Conservation (phyloP, 2,888 invertebrate genomes). For the Neuroscelio doddi region DNA sequence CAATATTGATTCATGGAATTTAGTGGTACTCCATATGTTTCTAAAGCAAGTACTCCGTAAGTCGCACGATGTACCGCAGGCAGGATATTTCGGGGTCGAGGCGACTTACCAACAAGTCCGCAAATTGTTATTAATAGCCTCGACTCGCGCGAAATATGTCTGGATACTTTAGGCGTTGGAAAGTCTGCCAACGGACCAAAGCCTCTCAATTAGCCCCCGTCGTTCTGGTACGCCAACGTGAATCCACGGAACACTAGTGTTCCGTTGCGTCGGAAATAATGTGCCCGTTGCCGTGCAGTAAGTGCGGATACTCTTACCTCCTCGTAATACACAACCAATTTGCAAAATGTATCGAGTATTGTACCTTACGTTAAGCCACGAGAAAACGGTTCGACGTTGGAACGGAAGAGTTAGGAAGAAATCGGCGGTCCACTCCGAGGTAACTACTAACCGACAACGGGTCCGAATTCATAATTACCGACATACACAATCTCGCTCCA, state of each 20-base stretch:
- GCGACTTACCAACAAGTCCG: too few species aligned
- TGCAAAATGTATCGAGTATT: slow-evolving; percentile 3
- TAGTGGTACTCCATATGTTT: slow-evolving; percentile 1
- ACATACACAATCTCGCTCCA: not conserved
- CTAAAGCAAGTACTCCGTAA: not conserved
- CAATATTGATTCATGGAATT: slow-evolving; percentile 11
- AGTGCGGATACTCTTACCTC: not conserved
- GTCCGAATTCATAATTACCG: slow-evolving; percentile 39
- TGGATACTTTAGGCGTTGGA: not conserved
- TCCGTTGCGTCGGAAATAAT: not conserved
- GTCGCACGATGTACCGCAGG: slow-evolving; percentile 1
- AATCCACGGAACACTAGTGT: not conserved
- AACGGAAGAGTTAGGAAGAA: slow-evolving; percentile 8
- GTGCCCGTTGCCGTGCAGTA: slow-evolving; percentile 3
- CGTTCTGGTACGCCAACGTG: too few species aligned
- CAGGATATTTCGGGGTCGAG: slow-evolving; percentile 5
- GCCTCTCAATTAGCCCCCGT: too few species aligned
- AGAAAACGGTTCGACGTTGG: not conserved
- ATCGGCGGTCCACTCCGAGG: slow-evolving; percentile 41
- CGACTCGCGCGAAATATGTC: not conserved
- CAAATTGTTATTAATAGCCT: too few species aligned
- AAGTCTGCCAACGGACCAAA: not conserved
- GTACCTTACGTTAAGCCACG: slow-evolving; percentile 1
- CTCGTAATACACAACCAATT: slow-evolving; percentile 1
- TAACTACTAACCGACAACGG: slow-evolving; percentile 51